Base-by-base conservation (phyloP, 37 sponge, comb jelly and placozoan species). In the Cliona cf. orientalis region DNA sequence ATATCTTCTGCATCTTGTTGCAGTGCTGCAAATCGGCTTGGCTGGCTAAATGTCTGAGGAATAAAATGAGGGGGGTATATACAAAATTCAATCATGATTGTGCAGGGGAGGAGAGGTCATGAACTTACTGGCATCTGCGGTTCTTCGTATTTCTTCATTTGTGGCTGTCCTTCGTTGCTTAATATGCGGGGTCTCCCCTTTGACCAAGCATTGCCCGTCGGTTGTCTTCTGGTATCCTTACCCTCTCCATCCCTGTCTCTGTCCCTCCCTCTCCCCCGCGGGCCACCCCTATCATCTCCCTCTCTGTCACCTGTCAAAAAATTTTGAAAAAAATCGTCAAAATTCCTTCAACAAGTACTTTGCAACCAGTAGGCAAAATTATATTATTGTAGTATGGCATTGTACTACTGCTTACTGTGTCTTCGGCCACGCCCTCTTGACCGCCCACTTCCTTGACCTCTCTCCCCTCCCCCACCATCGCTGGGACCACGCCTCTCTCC, bases 41-140 rank as follows among this genome's bases (percentile, higher is more conserved):
- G 88, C 49, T 87, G 88, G 68, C 89, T 86, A 37, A 91, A 91
- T 23, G 36, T 49, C 91, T 86, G 78, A 35, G 28, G 35, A 26
- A 53, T 7, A 14, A 53, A 22, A 33, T 21, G 9, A 59, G 59
- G 26, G 6, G 59, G 6, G 59, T 22, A 12, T 12, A 58, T 58
- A 55, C 33, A 56, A 74, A 34, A 74, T 14, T 58, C 11, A 53
- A 63, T 4, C 60, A 9, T 60, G 31, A 61, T 29, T 25, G 34
- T 66, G 4, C 66, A 66, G 19, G 35, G 66, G 35, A 21, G 14
- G 35, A 31, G 14, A 31, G 34, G 66, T 31, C 66, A 5, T 35
- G 9, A 5, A 58, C 84, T 73, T 23, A 72, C 75, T 1, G 75
- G 75, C 1, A 26, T 37, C 34, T 60, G 66, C 44, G 75, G 75